A percentile compares a stretch with the other conserved stretches of the same genome.
Evolutionary conservation across 1,140 invertebrate species (phyloP).

Genomic region (Geopemphigus sp.): DNA sequence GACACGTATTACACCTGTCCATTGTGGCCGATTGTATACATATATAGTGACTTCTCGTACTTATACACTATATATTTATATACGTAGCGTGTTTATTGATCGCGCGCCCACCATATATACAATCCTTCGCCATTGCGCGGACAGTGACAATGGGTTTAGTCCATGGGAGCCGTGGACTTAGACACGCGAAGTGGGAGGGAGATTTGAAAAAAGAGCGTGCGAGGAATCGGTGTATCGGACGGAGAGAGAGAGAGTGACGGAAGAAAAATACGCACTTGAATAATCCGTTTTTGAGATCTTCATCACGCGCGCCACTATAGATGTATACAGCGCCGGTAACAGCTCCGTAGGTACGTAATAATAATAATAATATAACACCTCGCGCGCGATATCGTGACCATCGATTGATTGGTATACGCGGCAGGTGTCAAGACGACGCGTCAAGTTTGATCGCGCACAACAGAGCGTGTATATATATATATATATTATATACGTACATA

Average conservation of each 20-base stretch:
- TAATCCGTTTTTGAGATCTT: conserved; percentile 48
- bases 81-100: conserved; percentile 30
- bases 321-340: neutral
- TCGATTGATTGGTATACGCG: conserved; percentile 42
- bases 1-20: conserved; percentile 43
- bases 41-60: conserved; percentile 12
- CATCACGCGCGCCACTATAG: conserved; percentile 28
- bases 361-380: conserved; percentile 41
- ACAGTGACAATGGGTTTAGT: conserved; percentile 36
- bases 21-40: conserved; percentile 25
- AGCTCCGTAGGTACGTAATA: neutral
- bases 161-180: conserved; percentile 29
- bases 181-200: neutral
- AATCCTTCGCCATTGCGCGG: neutral
- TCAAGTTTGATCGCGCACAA: neutral
- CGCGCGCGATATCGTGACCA: conserved; percentile 44
- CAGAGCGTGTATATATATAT: neutral
- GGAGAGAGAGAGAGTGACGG: neutral
- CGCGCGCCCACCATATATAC: conserved; percentile 28
- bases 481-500: no score
- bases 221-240: neutral
- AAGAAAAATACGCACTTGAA: conserved; percentile 32
- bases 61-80: no score
- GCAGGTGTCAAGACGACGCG: conserved; percentile 33
- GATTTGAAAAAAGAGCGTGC: neutral